Percentiles rank a stretch among this genome's conserved stretches.
phyloP scores from a whole-genome alignment of 2,797 vertebrate genomes.

The Chelidonichthys spinosus region DNA sequence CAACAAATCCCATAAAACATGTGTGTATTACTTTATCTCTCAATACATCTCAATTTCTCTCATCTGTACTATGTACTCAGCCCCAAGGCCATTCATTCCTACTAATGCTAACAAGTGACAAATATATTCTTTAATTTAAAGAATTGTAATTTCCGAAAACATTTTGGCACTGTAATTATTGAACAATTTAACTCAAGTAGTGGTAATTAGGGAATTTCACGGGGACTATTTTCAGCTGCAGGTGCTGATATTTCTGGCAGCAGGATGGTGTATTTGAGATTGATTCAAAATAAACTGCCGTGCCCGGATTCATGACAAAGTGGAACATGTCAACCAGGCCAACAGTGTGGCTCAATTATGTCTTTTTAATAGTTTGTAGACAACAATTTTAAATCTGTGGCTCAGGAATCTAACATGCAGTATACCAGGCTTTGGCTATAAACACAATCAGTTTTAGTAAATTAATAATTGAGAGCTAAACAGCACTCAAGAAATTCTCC shows the following conservation, averaged over 20 bases:
- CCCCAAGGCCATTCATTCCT: background rate
- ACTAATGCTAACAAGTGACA: background rate
- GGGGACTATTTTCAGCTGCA: background rate
- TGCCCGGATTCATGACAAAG: background rate
- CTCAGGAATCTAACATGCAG: background rate
- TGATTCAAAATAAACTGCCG: background rate
- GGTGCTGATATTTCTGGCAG: background rate
- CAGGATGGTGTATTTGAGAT: background rate
- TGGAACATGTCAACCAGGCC: background rate
- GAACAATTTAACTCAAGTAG: background rate
- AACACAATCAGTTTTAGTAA: background rate
- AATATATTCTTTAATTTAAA: background rate
- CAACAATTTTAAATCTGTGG: background rate
- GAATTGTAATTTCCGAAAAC: too few species aligned
- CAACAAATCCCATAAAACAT: background rate
- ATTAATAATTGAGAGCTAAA: background rate
- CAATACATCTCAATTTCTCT: background rate
- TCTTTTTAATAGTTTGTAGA: background rate
- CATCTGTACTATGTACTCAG: background rate
- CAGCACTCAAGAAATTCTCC: background rate
- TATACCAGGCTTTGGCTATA: background rate
- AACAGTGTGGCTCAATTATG: background rate
- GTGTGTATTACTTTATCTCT: background rate
- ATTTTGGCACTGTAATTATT: background rate
- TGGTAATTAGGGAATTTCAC: background rate